Evolutionary conservation across 2,888 invertebrate species (phyloP).

Genomic region (Hirtodrosophila histrioides): DNA sequence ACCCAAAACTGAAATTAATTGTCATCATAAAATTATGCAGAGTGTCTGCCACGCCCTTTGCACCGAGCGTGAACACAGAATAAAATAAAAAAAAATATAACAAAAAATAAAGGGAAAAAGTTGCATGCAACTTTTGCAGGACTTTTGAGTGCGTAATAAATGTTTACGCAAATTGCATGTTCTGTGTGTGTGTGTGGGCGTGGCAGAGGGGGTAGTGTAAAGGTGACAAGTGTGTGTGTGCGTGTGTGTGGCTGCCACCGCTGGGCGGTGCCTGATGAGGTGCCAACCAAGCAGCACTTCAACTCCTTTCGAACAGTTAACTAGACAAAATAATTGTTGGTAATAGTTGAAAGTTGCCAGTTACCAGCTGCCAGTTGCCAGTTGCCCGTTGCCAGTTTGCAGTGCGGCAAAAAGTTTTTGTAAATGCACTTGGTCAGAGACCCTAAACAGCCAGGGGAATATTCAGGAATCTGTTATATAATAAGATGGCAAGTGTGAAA

Average conservation of each 20-base stretch:
- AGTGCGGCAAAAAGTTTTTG: constrained; percentile 35
- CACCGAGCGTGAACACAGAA: neutral
- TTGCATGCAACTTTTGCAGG: constrained; percentile 56
- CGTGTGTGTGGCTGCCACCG: neutral
- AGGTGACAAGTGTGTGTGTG: constrained; percentile 1
- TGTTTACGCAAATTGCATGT: constrained; percentile 70
- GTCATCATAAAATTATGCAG: constrained; percentile 72
- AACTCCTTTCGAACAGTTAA: constrained; percentile 63
- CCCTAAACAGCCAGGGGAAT: constrained; percentile 11
- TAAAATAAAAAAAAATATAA: neutral
- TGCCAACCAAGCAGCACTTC: constrained; percentile 53
- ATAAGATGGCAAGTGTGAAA: constrained; percentile 36
- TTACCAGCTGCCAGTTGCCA: constrained; percentile 10
- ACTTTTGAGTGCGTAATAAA: constrained; percentile 69
- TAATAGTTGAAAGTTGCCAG: constrained; percentile 60
- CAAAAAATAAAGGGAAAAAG: constrained; percentile 27
- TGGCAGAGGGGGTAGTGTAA: constrained; percentile 1
- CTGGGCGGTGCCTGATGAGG: constrained; percentile 28
- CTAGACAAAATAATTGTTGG: constrained; percentile 70
- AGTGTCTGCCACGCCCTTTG: constrained; percentile 19
- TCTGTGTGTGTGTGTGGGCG: constrained; percentile 10
- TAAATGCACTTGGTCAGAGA: constrained; percentile 35
- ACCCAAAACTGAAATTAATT: constrained; percentile 64
- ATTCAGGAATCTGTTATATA: neutral
- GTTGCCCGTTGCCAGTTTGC: constrained; percentile 27